Evolutionary conservation across 2,797 vertebrate species (phyloP).

Genomic region (Mormyrops attenuatus): DNA sequence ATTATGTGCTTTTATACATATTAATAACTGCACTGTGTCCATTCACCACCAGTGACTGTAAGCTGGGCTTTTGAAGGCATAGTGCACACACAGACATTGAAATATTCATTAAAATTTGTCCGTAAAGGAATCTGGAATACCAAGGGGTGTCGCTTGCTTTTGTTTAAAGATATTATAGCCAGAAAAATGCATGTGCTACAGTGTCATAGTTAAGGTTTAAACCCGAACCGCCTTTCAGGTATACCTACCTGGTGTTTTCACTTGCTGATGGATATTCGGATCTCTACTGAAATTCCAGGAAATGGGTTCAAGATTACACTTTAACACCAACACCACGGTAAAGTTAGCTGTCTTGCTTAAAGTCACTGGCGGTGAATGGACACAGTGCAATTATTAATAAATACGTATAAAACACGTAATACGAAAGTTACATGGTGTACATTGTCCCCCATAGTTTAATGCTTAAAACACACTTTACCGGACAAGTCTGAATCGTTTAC

Average conservation of each 20-base stretch:
- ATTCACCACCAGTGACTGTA: too few relatives aligned
- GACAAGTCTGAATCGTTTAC: not conserved
- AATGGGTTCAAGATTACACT: not conserved
- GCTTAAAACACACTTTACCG: not conserved
- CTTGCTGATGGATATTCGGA: not conserved
- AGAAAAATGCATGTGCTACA: not conserved
- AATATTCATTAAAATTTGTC: not conserved
- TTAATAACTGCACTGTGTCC: not conserved
- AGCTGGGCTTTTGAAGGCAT: not conserved
- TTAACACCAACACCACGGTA: not conserved
- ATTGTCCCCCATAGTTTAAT: not conserved
- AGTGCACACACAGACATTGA: not conserved
- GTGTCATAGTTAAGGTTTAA: not conserved
- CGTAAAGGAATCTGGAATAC: not conserved
- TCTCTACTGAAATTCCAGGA: not conserved
- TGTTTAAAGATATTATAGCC: not conserved
- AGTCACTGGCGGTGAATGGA: not conserved
- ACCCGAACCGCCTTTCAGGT: not conserved
- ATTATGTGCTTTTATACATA: not conserved
- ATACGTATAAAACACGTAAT: too few relatives aligned
- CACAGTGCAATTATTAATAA: not conserved
- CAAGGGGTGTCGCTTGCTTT: not conserved
- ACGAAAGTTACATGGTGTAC: not conserved
- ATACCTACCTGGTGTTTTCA: not conserved
- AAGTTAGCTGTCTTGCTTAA: not conserved